Evolutionary conservation across 2,888 invertebrate species (phyloP).

Genomic region (Agrotis segetum): DNA sequence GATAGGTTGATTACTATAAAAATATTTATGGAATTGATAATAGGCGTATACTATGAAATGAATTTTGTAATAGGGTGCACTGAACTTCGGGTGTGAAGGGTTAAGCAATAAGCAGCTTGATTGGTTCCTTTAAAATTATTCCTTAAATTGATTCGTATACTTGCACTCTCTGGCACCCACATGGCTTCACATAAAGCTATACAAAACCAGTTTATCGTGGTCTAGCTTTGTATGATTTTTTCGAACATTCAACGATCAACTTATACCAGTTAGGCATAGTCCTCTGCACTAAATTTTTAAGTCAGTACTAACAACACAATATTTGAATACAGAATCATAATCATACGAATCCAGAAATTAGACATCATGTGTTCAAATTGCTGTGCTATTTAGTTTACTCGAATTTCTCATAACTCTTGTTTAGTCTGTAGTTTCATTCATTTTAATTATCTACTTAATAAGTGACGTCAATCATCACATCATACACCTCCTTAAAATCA

Average conservation of each 20-base stretch:
- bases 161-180: background rate
- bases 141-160: conserved; percentile 21
- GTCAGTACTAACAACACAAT: background rate
- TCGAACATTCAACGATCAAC: too few species aligned
- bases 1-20: conserved; percentile 86
- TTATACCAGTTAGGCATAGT: too few species aligned
- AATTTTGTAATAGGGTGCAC: conserved; percentile 70
- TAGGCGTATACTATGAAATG: conserved; percentile 67
- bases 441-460: conserved; percentile 8
- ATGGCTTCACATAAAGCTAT: too few species aligned
- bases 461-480: background rate
- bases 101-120: conserved; percentile 16
- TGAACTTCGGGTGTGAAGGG: conserved; percentile 53
- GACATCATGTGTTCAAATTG: conserved; percentile 6
- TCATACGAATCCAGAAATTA: conserved; percentile 32
- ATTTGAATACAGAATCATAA: conserved; percentile 11
- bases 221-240: too few species aligned
- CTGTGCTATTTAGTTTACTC: conserved; percentile 5
- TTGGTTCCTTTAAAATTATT: conserved; percentile 23
- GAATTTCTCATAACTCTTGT: background rate
- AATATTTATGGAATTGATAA: conserved; percentile 84
- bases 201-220: too few species aligned
- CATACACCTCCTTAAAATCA: background rate
- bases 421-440: conserved; percentile 31
- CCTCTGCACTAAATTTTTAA: background rate